Conservation (phyloP, 2,797 vertebrate species). For the Tadarida brasiliensis region DNA sequence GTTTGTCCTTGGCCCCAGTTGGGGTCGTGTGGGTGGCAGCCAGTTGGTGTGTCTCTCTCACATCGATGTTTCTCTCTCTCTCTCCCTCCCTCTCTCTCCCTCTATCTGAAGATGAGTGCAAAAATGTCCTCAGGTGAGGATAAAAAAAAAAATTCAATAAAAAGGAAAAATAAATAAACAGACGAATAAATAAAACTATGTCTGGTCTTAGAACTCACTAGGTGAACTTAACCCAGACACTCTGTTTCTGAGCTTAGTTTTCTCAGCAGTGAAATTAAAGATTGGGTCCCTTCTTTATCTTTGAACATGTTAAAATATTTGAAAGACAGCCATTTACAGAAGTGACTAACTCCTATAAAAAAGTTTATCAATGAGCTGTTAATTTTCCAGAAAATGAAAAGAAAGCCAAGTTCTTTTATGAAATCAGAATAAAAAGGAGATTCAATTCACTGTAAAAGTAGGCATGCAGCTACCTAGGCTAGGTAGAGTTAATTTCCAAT, state of each 20-base stretch:
- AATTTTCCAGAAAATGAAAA: slow-evolving; percentile 21
- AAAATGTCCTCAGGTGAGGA: too few species aligned
- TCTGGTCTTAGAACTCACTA: neutral
- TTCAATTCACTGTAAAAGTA: neutral
- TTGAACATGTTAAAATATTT: slow-evolving; percentile 2
- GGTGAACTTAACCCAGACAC: neutral
- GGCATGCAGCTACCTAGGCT: neutral
- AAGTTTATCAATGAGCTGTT: neutral
- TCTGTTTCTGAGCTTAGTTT: neutral
- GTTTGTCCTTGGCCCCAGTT: too few species aligned
- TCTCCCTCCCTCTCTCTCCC: too few species aligned
- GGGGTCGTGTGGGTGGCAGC: too few species aligned
- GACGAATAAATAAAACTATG: neutral
- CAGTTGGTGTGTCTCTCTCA: too few species aligned
- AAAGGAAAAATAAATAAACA: too few species aligned
- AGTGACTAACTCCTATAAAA: neutral
- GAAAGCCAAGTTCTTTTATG: neutral
- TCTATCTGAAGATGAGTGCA: too few species aligned
- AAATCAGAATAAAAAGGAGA: neutral
- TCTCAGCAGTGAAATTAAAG: neutral
- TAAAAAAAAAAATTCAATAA: neutral
- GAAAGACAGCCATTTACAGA: neutral
- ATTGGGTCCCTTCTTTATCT: neutral
- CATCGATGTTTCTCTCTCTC: too few species aligned
- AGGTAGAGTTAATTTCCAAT: neutral